phyloP scores from a whole-genome alignment of 2,113 vertebrate genomes.

The Hystrix brachyura region DNA sequence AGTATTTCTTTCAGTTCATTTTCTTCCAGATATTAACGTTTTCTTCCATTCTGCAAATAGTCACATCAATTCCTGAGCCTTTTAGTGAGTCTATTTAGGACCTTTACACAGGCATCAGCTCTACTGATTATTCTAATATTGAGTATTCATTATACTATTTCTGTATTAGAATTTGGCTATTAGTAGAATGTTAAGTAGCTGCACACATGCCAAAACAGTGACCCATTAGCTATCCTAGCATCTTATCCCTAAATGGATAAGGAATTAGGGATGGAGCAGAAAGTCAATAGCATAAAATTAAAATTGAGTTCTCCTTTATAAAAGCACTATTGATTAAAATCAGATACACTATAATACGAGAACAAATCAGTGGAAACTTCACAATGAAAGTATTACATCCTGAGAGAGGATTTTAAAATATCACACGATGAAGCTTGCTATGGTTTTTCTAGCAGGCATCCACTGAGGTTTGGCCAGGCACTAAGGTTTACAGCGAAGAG shows the following conservation, averaged over 20 bases:
- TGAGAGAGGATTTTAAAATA: not conserved
- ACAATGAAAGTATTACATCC: not conserved
- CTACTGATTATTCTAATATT: slow-evolving; percentile 4
- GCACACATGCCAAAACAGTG: not conserved
- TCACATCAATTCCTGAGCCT: not conserved
- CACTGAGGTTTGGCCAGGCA: not conserved
- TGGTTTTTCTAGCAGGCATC: not conserved
- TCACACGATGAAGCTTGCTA: not conserved
- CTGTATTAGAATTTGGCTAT: not conserved
- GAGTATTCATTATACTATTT: not conserved
- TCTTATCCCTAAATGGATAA: not conserved
- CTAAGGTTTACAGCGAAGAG: not conserved
- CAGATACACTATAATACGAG: not conserved
- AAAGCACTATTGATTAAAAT: slow-evolving; percentile 3
- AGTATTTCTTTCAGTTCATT: not conserved
- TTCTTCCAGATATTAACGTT: not conserved
- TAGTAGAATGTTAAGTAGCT: not conserved
- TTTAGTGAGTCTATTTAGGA: not conserved
- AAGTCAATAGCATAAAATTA: slow-evolving; percentile 3
- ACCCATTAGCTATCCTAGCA: not conserved
- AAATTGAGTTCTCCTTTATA: slow-evolving; percentile 27
- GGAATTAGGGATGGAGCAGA: not conserved
- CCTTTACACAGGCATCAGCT: slow-evolving; percentile 5
- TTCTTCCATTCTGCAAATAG: not conserved
- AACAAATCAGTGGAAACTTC: not conserved